Conservation (phyloP, 1,140 invertebrate genomes). For the Drosophila chauvacae region DNA sequence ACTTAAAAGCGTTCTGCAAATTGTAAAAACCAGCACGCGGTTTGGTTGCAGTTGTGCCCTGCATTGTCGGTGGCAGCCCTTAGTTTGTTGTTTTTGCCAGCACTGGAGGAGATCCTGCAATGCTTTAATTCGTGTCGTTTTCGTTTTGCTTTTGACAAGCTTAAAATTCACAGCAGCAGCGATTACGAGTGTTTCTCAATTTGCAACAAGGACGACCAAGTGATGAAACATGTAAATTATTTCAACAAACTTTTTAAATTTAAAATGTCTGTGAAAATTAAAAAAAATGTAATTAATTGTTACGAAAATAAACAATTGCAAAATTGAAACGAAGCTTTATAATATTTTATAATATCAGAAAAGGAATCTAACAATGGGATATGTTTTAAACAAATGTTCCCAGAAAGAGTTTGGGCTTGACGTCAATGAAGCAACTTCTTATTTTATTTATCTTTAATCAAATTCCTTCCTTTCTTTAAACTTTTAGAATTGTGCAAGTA, state of each 20-base stretch:
- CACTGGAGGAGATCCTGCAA: background rate
- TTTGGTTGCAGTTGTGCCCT: slow-evolving; percentile 26
- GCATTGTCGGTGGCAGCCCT: slow-evolving; percentile 47
- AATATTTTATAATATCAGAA: too few relatives aligned
- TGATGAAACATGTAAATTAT: background rate
- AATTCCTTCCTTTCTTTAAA: background rate
- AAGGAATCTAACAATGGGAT: too few relatives aligned
- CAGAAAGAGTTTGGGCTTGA: background rate
- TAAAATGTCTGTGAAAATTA: background rate
- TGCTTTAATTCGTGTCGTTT: slow-evolving; percentile 32
- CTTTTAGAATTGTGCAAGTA: background rate
- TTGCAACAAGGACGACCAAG: background rate
- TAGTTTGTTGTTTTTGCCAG: slow-evolving; percentile 38
- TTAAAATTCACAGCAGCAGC: slow-evolving; percentile 14
- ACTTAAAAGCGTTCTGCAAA: slow-evolving; percentile 76
- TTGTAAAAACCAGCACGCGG: slow-evolving; percentile 68
- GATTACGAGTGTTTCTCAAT: slow-evolving; percentile 20
- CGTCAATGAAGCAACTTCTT: background rate
- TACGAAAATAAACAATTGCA: too few relatives aligned
- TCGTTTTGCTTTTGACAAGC: slow-evolving; percentile 23
- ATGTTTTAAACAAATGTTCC: background rate
- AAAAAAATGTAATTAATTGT: too few relatives aligned
- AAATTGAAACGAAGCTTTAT: too few relatives aligned
- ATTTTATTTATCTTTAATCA: too few relatives aligned
- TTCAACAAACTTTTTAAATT: background rate